Conservation (phyloP, 2,113 vertebrate genomes). For the Isurus oxyrinchus region DNA sequence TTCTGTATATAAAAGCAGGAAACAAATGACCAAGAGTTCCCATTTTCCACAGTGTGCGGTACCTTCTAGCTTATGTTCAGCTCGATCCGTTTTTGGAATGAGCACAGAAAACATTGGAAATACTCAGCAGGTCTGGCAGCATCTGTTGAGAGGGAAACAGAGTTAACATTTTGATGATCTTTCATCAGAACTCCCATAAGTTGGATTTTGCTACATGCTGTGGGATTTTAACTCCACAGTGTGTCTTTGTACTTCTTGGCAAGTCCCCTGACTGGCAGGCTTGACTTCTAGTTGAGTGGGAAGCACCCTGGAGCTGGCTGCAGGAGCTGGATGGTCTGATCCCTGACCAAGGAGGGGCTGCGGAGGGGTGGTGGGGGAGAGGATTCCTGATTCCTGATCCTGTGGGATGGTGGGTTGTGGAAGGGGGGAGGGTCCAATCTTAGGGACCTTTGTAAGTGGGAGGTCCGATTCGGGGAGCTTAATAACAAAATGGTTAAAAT, state of each 20-base stretch:
- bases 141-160: background rate
- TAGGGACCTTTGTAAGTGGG: too few relatives aligned
- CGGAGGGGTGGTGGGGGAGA: too few relatives aligned
- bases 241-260: background rate
- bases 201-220: background rate
- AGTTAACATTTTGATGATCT: background rate
- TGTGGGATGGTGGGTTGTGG: too few relatives aligned
- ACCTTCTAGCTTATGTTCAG: background rate
- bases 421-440: too few relatives aligned
- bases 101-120: background rate
- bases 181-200: too few relatives aligned
- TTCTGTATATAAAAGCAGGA: background rate
- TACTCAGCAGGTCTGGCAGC: background rate
- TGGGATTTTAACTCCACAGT: background rate
- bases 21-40: background rate
- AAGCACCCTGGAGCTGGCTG: background rate
- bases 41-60: background rate
- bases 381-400: too few relatives aligned
- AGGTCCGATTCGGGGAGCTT: background rate
- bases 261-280: background rate
- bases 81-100: background rate
- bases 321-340: background rate
- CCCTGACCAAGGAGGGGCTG: too few relatives aligned
- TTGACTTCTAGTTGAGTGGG: background rate
- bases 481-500: background rate